Base-by-base conservation (phyloP, 2,888 invertebrate species). In the Scelioninae gen. 1 region DNA sequence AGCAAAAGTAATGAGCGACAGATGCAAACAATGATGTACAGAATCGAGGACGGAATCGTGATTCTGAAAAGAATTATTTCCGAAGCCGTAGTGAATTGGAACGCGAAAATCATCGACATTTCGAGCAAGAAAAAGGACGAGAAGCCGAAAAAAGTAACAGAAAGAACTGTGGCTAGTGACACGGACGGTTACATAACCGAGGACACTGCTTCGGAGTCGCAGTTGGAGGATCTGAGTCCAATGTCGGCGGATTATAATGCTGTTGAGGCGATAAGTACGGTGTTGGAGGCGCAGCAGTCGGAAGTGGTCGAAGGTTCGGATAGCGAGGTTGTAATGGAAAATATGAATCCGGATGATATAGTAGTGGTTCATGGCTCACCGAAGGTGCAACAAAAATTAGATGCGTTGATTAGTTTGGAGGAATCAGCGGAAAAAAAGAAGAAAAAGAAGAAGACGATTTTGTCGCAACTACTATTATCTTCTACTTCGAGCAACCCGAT, bases 1-100 rank as follows among this genome's bases (percentile, higher is more conserved):
- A 91, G 91, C 0, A 89, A 88, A 49, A 71, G 65, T 0, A 86
- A 88, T 0, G 91, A 88, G 47, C 88, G 76, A 23, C 89, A 92
- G 7, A 88, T 90, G 3, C 91, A 91, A 82, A 85, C 66, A 15
- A 66, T 91, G 85, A 92, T 91, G 88, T 90, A 86, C 81, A 89
- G 89, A n/a, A 90, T 91, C 9, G 94, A 94, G 69, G 96, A 96
- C 89, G 93, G 94, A 0, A 92, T 95, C 31, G 93, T 95, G 7
- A 93, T 94, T 87, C 92, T 96, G 15, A 96, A 96, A 88, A 93
- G 95, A 47, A 91, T 94, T 8, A 94, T 97, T 51, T 94, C 95
- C 0, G 96, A 96, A 87, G 94, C 95, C 15, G 95, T 96, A 10
- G 94, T 94, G 29, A 93, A 93, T n/a, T 97, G 97, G 97, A 96